A percentile compares a stretch with the other conserved stretches of the same genome.
Conservation (phyloP, 2,797 vertebrate species). For the Yasuhikotakia modesta region DNA sequence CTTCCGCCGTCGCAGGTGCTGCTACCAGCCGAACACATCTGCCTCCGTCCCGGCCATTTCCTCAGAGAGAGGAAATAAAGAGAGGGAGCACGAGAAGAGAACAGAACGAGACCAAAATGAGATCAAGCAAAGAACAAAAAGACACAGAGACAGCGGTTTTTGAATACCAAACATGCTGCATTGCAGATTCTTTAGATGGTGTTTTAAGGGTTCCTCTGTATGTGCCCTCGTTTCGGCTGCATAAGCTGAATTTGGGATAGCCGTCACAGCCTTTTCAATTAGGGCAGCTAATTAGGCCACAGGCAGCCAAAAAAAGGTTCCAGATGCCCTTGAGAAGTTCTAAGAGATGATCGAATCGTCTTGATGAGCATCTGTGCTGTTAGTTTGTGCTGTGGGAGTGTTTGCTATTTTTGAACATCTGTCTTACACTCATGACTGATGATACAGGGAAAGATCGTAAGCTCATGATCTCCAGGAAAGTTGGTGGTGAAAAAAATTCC, state of each 20-base stretch:
- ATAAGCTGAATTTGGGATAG: background rate
- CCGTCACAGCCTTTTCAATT: conserved; percentile 16
- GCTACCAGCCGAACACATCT: conserved; percentile 27
- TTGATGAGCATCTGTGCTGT: conserved; percentile 21
- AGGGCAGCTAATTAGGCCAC: conserved; percentile 26
- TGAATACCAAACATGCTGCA: conserved; percentile 29
- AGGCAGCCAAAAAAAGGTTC: conserved; percentile 15
- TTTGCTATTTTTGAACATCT: background rate
- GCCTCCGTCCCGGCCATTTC: conserved; percentile 8
- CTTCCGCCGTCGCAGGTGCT: conserved; percentile 27
- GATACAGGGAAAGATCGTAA: background rate
- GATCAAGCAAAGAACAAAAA: conserved; percentile 1
- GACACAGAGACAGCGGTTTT: conserved; percentile 29
- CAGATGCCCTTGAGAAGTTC: conserved; percentile 12
- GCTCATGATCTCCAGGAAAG: background rate
- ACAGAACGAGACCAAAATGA: conserved; percentile 4
- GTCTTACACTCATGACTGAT: background rate
- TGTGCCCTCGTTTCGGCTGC: background rate
- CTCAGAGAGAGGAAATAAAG: conserved; percentile 10
- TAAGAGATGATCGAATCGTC: conserved; percentile 14
- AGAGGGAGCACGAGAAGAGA: conserved; percentile 1
- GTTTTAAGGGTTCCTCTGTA: background rate
- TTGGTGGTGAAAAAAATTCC: background rate
- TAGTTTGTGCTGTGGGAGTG: background rate
- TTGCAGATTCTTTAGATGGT: conserved; percentile 1